A percentile compares a stretch with the other conserved stretches of the same genome.
Evolutionary conservation across 1,140 invertebrate species (phyloP).

Genomic region (Drosophila lacertosa): DNA sequence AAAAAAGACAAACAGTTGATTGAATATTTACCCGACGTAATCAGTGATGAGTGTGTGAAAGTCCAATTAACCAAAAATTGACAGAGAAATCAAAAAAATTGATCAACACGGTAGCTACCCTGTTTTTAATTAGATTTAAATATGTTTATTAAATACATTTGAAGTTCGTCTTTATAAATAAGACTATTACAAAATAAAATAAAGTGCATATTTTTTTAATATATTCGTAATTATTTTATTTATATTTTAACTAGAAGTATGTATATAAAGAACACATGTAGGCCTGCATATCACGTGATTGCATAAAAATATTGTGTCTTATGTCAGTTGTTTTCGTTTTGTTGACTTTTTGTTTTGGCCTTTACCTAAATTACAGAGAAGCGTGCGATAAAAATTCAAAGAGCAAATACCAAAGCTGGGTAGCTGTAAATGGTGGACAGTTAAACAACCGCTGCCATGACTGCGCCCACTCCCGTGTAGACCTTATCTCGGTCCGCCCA

Average conservation of each 20-base stretch:
- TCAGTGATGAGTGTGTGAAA: neutral
- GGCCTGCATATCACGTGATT: neutral
- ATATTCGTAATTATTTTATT: no score
- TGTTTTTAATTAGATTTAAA: neutral
- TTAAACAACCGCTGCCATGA: slow-evolving; percentile 67
- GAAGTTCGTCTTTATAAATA: no score
- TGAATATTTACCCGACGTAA: slow-evolving; percentile 1
- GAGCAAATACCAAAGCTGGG: slow-evolving; percentile 40
- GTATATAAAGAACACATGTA: no score
- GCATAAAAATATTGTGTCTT: slow-evolving; percentile 26
- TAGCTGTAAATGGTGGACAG: slow-evolving; percentile 67
- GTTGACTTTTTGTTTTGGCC: slow-evolving; percentile 25
- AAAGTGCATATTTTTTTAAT: no score
- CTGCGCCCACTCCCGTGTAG: neutral
- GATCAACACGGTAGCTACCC: neutral
- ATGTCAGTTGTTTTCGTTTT: slow-evolving; percentile 11
- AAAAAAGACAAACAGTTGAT: slow-evolving; percentile 5
- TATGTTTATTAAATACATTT: no score
- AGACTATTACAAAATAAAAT: no score
- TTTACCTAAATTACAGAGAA: slow-evolving; percentile 52
- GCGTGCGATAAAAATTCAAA: slow-evolving; percentile 63
- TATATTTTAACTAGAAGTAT: no score
- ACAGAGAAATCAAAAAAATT: neutral
- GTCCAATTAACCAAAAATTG: neutral
- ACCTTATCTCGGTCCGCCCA: slow-evolving; percentile 28